Evolutionary conservation across 2,888 invertebrate species (phyloP), one percentile per base, ranked within the genome.

Genomic region (Hoplodrina blanda): DNA sequence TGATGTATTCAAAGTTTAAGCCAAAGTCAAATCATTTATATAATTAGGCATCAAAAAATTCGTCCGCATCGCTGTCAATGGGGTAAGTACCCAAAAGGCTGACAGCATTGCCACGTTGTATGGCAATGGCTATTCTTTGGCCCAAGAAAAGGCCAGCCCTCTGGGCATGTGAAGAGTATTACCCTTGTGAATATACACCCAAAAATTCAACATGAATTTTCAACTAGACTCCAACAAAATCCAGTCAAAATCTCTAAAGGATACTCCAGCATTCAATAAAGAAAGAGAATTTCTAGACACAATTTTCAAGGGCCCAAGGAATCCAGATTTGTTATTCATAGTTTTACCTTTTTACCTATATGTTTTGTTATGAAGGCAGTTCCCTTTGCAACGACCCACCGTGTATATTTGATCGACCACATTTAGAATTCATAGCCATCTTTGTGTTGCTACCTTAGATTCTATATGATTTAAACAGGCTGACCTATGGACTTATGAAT

Each of bases 251-350:
- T 60, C 53, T 44, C 41, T 5, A 17, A 33, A 61, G 61, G 17
- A 41, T 3, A 44, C 17, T 62, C 30, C 20, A 15, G 10, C 25
- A 50, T 41, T 57, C 49, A n/a, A 74, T 65, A 75, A 52, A 79
- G 11, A 52, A 61, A 59, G 13, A 17, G 41, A 54, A 17, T 46
- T 33, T 25, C 30, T 59, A n/a, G 33, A 54, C 44, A 62, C 44
- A 53, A 55, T 61, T 65, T 63, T 52, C 25, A 10, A 59, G 30
- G 19, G 5, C 15, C n/a, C 15, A 15, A 54, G 7, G 41, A 53
- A 17, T 33, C n/a, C 41, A 63, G 65, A 62, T 76, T 66, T 67
- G 53, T 76, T 78, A 78, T 78, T 78, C 78, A 78, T 76, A 78
- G 77, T 66, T 78, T 53, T 63, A 66, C 44, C 46, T 57, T 66